These are phyloP conservation scores for Phoronis australis DNA, from an alignment of 2,888 invertebrate species.

Conservation along the genomic window DNA sequence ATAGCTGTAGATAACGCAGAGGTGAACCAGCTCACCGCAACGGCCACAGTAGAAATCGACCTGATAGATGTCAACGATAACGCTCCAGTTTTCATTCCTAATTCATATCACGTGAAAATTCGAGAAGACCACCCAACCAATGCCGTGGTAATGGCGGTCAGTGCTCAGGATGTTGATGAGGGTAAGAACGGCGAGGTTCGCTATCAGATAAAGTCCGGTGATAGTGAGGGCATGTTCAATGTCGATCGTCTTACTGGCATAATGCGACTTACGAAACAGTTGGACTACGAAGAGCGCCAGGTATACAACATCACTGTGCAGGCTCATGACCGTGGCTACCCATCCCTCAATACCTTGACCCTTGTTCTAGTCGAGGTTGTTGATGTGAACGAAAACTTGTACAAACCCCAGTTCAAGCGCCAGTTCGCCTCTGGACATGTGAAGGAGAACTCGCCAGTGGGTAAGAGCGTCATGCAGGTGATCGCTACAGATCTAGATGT, in stretches of 20 bases:
- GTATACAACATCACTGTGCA: slow-evolving; percentile 80
- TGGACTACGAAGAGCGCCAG: slow-evolving; percentile 87
- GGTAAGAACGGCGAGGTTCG: slow-evolving; percentile 74
- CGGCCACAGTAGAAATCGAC: slow-evolving; percentile 77
- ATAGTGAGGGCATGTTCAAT: slow-evolving; percentile 63
- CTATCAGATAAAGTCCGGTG: slow-evolving; percentile 61
- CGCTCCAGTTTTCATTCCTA: slow-evolving; percentile 69
- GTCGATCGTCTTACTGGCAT: slow-evolving; percentile 83
- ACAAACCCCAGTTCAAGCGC: slow-evolving; percentile 76
- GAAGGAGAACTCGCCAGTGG: slow-evolving; percentile 73
- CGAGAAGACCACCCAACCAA: slow-evolving; percentile 87
- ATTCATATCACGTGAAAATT: slow-evolving; percentile 63
- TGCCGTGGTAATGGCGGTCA: slow-evolving; percentile 78
- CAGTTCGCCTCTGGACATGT: slow-evolving; percentile 66
- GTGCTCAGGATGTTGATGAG: slow-evolving; percentile 78
- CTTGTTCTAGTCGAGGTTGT: slow-evolving; percentile 72
- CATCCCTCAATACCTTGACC: slow-evolving; percentile 71
- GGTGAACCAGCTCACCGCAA: slow-evolving; percentile 63
- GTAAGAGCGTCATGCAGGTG: slow-evolving; percentile 71
- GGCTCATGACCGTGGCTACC: slow-evolving; percentile 75
- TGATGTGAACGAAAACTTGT: slow-evolving; percentile 90
- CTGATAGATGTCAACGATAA: slow-evolving; percentile 81
- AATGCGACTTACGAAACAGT: slow-evolving; percentile 68
- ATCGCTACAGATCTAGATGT: slow-evolving; percentile 73
- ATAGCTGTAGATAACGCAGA: slow-evolving; percentile 60